phyloP scores from a whole-genome alignment of 2,888 invertebrate species.

The Acanthoscelides obtectus region DNA sequence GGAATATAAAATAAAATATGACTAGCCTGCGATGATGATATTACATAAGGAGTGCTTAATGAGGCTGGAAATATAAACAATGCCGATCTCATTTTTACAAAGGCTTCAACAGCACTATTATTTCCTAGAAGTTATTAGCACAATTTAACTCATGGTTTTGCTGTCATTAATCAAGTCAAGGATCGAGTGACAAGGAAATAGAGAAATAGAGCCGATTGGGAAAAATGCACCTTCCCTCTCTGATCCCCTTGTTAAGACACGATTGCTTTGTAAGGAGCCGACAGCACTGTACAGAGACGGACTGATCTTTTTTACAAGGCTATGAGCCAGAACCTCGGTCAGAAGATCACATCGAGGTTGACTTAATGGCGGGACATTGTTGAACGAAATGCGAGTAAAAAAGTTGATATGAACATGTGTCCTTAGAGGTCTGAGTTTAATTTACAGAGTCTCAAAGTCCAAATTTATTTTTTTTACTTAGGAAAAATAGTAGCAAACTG shows the following conservation, averaged over 20 bases:
- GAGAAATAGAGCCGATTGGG: neutral
- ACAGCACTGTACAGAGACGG: neutral
- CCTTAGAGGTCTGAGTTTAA: no score
- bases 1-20: neutral
- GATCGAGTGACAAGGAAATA: conserved; percentile 20
- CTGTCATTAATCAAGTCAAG: conserved; percentile 21
- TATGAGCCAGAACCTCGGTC: no score
- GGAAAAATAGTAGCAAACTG: no score
- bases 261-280: neutral
- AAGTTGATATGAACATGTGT: no score
- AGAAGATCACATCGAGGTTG: no score
- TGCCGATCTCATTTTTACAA: neutral
- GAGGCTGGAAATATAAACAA: conserved; percentile 19
- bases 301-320: neutral
- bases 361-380: no score
- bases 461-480: no score
- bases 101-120: neutral
- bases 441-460: no score
- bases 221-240: neutral
- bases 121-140: conserved; percentile 2
- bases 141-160: conserved; percentile 2
- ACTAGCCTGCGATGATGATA: neutral
- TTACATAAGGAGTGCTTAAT: conserved; percentile 12
- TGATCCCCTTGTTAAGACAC: neutral
- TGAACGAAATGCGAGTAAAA: no score